These are phyloP conservation scores for Hypotaenidia okinawae DNA, from an alignment of 2,797 vertebrate species.

Conservation along the genomic window DNA sequence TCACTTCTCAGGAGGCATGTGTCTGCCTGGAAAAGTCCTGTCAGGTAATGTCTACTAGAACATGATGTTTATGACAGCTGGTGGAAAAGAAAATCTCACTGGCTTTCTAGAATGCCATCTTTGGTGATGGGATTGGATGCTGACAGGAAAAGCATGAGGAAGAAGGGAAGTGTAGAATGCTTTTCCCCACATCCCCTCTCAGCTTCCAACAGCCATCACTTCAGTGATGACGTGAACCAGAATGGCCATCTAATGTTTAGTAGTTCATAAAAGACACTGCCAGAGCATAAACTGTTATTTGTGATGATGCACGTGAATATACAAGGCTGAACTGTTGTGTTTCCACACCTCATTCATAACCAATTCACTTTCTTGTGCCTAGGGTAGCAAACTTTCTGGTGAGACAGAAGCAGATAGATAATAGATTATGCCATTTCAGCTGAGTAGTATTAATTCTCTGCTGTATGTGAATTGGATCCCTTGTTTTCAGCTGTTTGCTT, in stretches of 20 bases:
- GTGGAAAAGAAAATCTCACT: neutral
- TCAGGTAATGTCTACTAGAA: neutral
- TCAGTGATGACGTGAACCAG: neutral
- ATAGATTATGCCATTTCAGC: neutral
- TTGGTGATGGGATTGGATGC: neutral
- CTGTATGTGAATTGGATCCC: fast-evolving
- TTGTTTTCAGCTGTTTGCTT: neutral
- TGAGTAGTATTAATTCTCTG: neutral
- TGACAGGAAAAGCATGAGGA: neutral
- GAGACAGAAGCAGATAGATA: neutral
- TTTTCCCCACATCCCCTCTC: neutral
- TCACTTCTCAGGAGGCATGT: neutral
- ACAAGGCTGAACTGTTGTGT: neutral
- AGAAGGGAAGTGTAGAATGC: neutral
- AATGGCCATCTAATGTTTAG: neutral
- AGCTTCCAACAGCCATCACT: neutral
- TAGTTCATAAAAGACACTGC: neutral
- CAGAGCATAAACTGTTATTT: neutral
- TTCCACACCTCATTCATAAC: neutral
- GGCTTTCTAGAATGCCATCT: neutral
- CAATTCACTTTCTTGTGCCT: neutral
- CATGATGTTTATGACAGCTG: neutral
- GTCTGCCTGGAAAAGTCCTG: neutral
- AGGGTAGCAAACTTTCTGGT: neutral
- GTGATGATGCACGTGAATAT: neutral